These are phyloP conservation scores for Actenoides hombroni DNA, from an alignment of 2,113 vertebrate species.

Conservation along the genomic window DNA sequence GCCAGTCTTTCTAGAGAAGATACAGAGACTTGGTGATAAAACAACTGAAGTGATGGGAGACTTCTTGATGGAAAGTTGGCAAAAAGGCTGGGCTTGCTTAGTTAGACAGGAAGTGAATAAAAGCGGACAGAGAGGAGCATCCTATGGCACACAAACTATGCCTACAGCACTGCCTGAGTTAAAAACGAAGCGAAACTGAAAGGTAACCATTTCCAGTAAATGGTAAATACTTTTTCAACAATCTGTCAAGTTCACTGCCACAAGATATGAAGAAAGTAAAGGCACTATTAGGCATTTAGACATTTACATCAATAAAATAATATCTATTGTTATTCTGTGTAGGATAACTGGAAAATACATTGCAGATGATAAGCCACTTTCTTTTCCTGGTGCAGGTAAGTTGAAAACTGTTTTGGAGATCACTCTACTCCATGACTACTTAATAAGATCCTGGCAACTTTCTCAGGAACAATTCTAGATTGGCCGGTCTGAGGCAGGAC, in stretches of 20 bases:
- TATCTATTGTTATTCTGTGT: not conserved
- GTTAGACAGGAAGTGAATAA: not conserved
- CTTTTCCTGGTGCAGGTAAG: not conserved
- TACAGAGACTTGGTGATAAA: not conserved
- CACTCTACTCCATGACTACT: not conserved
- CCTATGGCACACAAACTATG: not conserved
- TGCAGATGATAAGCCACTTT: not conserved
- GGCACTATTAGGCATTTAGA: not conserved
- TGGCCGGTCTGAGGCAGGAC: not conserved
- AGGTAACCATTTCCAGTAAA: slow-evolving; percentile 3
- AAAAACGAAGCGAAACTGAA: slow-evolving; percentile 28
- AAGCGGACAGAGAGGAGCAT: not conserved
- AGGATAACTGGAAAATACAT: not conserved
- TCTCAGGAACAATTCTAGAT: not conserved
- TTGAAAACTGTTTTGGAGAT: not conserved
- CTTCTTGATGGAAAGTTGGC: not conserved
- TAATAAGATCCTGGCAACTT: not conserved
- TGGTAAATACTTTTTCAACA: not conserved
- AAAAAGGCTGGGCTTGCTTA: not conserved
- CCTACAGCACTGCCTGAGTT: not conserved
- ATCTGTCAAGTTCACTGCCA: not conserved
- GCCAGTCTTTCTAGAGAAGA: not conserved
- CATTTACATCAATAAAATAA: not conserved
- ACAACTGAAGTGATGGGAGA: not conserved
- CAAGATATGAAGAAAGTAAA: not conserved